Base-by-base conservation (phyloP, 2,113 vertebrate genomes). In the Eolophus roseicapilla region DNA sequence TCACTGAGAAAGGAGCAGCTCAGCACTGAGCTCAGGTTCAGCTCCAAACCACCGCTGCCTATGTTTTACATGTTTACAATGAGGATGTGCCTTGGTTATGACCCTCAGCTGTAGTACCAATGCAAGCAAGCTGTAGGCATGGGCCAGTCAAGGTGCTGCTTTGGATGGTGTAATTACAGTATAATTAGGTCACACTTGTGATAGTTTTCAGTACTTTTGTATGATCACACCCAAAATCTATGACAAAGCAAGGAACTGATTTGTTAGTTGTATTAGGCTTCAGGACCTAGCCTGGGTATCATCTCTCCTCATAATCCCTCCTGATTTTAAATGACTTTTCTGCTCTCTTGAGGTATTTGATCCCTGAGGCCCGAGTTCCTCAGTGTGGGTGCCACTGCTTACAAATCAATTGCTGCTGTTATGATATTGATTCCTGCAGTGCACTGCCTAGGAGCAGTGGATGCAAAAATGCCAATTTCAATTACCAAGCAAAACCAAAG, bases 401-500 rank as follows among this genome's bases (percentile, higher is more conserved):
- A 50, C 88, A 84, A 78, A 95, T 93, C 92, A 87, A 49, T 88
- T 91, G 78, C 43, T 92, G 37, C 65, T 65, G 41, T 92, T 52
- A 53, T 2, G 12, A 15, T 87, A 96, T 87, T 80, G 95, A 93
- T 89, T 92, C 81, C 52, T 84, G n/a, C 37, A 46, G 52, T 24
- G 37, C 59, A 67, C 68, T 47, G 62, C 59, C 80, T 60, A 50
- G 24, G 14, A 92, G 65, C 49, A 92, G 47, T 47, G 74, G 57
- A 69, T 9, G 2, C 39, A 79, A 94, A 92, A 91, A 89, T 49
- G 80, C 41, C 83, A 62, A 73, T 96, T 95, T 92, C 86, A 93
- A 85, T 95, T 91, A 84, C 70, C 79, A 91, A 94, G 60, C 53
- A 83, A 90, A 95, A 57, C 39, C 55, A 43, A 83, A 92, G 55